A percentile compares a stretch with the other conserved stretches of the same genome.
These are phyloP conservation scores for Slavum lentiscoides DNA, from an alignment of 2,888 invertebrate genomes.

Conservation along the genomic window DNA sequence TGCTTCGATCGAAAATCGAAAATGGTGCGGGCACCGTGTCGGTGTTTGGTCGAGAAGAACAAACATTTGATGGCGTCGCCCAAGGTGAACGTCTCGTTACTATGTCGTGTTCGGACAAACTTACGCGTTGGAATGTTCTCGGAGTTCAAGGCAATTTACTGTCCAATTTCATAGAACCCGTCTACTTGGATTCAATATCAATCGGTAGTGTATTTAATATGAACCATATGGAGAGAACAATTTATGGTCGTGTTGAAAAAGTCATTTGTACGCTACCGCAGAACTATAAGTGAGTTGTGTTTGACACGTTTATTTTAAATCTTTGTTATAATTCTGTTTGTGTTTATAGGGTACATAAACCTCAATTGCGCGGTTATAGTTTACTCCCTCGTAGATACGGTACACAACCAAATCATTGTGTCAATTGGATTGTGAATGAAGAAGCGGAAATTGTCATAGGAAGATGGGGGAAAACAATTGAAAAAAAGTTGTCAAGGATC, in stretches of 20 bases:
- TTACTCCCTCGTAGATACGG: conserved; percentile 18
- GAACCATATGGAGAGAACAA: conserved; percentile 68
- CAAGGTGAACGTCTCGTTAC: conserved; percentile 88
- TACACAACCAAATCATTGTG: background rate
- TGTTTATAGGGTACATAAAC: conserved; percentile 34
- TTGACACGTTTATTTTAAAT: background rate
- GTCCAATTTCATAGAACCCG: conserved; percentile 82
- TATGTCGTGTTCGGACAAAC: conserved; percentile 98
- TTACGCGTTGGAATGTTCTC: conserved; percentile 92
- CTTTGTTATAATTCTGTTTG: background rate
- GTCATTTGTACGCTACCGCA: background rate
- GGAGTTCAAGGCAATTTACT: conserved; percentile 91
- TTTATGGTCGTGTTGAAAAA: conserved; percentile 45
- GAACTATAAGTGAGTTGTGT: conserved; percentile 27
- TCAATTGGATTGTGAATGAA: conserved; percentile 40
- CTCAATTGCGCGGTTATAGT: conserved; percentile 44
- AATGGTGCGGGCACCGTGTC: conserved; percentile 94
- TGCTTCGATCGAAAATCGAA: conserved; percentile 92
- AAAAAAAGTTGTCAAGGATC: conserved; percentile 75
- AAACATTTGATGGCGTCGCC: conserved; percentile 68
- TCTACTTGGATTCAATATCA: conserved; percentile 86
- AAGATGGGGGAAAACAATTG: conserved; percentile 80
- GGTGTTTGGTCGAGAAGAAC: conserved; percentile 73
- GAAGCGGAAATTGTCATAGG: conserved; percentile 80
- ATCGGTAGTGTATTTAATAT: conserved; percentile 87